Conservation (phyloP, 2,888 invertebrate genomes). For the Metellina segmentata region DNA sequence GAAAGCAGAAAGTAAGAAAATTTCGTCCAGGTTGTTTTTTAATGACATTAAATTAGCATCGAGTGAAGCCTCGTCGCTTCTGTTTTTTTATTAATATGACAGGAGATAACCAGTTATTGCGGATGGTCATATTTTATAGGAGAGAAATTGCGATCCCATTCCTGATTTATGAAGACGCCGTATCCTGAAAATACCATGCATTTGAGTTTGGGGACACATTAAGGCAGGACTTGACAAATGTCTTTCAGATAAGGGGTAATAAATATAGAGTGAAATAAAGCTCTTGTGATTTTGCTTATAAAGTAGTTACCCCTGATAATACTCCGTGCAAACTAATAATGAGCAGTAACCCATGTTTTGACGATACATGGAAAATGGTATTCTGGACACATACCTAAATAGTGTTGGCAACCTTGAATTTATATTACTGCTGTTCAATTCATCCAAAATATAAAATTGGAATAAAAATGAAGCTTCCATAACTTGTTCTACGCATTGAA, state of each 20-base stretch:
- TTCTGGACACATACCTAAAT: neutral
- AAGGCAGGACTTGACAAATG: neutral
- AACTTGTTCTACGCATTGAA: too few species aligned
- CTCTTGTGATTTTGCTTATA: neutral
- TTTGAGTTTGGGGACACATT: neutral
- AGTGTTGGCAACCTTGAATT: neutral
- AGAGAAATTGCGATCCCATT: constrained; percentile 29
- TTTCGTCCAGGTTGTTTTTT: constrained; percentile 59
- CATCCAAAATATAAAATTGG: neutral
- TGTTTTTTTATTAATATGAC: constrained; percentile 61
- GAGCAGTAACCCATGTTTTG: neutral
- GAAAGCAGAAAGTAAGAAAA: constrained; percentile 42
- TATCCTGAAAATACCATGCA: neutral
- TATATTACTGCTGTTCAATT: neutral
- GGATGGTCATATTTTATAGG: constrained; percentile 51
- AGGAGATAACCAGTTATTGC: constrained; percentile 35
- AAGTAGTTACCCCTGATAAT: neutral
- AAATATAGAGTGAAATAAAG: neutral
- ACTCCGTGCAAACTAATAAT: neutral
- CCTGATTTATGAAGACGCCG: constrained; percentile 9
- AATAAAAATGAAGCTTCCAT: neutral
- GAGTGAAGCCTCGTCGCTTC: constrained; percentile 48
- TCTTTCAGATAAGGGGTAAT: neutral
- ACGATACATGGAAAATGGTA: neutral
- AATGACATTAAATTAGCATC: constrained; percentile 71